phyloP scores from a whole-genome alignment of 2,888 invertebrate species.

The Hydraecia micacea region DNA sequence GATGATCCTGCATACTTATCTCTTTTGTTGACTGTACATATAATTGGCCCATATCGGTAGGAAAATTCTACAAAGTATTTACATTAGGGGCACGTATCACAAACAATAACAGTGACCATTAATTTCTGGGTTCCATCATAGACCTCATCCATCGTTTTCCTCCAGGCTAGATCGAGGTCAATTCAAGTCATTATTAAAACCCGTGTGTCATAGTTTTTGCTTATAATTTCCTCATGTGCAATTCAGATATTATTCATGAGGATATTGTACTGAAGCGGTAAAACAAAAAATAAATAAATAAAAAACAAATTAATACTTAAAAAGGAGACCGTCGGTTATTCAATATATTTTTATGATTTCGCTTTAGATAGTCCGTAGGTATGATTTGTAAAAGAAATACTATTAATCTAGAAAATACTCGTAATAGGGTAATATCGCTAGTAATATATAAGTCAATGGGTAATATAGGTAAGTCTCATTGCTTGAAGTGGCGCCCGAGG shows the following conservation, averaged over 20 bases:
- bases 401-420: too few species aligned
- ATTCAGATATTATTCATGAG: background rate
- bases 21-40: too few species aligned
- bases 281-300: too few species aligned
- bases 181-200: background rate
- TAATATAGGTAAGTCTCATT: background rate
- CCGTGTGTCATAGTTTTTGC: background rate
- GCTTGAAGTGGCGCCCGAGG: background rate
- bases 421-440: too few species aligned
- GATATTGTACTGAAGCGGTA: background rate
- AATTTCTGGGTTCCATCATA: background rate
- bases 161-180: background rate
- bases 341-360: background rate
- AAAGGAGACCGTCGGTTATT: background rate
- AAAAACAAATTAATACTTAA: background rate
- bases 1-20: too few species aligned
- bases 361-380: background rate
- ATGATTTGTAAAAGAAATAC: background rate
- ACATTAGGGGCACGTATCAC: slow-evolving; percentile 78
- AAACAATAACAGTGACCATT: background rate
- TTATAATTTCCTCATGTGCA: background rate
- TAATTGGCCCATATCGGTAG: slow-evolving; percentile 53
- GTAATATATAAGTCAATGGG: too few species aligned
- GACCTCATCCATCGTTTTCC: background rate
- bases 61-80: slow-evolving; percentile 75